These are phyloP conservation scores for Dryococelus australis DNA, from an alignment of 2,888 invertebrate species.

Conservation along the genomic window DNA sequence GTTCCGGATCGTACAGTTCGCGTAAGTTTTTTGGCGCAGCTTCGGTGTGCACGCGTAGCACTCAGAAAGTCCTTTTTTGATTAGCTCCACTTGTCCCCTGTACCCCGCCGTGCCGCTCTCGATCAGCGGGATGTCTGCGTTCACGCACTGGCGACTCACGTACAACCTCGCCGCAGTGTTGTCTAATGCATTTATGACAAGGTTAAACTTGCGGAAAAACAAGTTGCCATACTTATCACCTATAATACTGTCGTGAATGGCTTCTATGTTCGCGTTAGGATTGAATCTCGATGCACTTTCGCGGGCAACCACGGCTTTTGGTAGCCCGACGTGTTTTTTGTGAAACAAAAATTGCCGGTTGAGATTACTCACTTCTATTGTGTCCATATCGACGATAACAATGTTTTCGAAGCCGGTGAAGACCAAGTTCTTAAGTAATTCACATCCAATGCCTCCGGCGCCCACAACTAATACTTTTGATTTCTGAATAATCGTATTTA, in stretches of 20 bases:
- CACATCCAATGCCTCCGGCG: conserved; percentile 99
- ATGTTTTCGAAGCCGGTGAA: conserved; percentile 85
- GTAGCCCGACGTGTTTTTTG: conserved; percentile 96
- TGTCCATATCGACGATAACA: conserved; percentile 96
- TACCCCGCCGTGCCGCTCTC: conserved; percentile 99
- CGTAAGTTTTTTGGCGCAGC: conserved; percentile 89
- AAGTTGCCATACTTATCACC: conserved; percentile 90
- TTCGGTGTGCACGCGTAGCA: conserved; percentile 98
- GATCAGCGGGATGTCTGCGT: conserved; percentile 91
- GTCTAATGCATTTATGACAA: conserved; percentile 97
- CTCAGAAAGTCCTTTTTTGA: conserved; percentile 85
- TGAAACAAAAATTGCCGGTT: conserved; percentile 99
- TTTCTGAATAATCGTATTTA: conserved; percentile 70
- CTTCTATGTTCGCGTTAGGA: conserved; percentile 85
- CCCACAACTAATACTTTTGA: conserved; percentile 89
- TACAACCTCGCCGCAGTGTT: conserved; percentile 96
- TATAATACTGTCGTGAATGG: conserved; percentile 93
- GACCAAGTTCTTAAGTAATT: conserved; percentile 96
- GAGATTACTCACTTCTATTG: conserved; percentile 98
- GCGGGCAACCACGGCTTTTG: conserved; percentile 91
- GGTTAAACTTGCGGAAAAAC: conserved; percentile 89
- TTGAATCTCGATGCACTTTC: conserved; percentile 90
- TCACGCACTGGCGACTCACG: conserved; percentile 98
- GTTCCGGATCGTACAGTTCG: conserved; percentile 98
- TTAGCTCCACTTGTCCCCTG: conserved; percentile 92